phyloP scores from a whole-genome alignment of 2,888 invertebrate genomes.

The Drosophila barbarae region DNA sequence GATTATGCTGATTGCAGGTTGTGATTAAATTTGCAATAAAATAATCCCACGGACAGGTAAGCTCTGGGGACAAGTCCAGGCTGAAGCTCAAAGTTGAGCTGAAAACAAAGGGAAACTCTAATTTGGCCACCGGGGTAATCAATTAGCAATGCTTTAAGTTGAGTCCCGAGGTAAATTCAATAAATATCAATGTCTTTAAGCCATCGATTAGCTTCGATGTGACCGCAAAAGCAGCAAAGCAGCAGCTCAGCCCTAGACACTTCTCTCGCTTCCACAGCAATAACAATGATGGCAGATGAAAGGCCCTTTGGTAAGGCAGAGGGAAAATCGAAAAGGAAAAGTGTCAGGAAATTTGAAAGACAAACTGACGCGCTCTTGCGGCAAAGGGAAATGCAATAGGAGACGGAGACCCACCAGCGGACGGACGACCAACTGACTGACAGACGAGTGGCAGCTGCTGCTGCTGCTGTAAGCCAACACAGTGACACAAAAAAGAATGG shows the following conservation, averaged over 20 bases:
- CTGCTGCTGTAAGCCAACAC: constrained; percentile 29
- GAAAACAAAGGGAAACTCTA: constrained; percentile 29
- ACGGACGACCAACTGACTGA: constrained; percentile 28
- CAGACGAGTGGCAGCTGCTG: constrained; percentile 58
- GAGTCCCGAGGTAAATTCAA: constrained; percentile 21
- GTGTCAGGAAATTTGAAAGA: constrained; percentile 56
- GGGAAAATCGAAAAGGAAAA: constrained; percentile 43
- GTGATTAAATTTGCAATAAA: constrained; percentile 71
- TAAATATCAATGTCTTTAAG: constrained; percentile 36
- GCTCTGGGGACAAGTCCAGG: constrained; percentile 42
- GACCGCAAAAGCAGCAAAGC: constrained; percentile 24
- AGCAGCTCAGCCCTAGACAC: constrained; percentile 3
- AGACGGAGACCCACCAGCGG: constrained; percentile 3
- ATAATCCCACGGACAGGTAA: constrained; percentile 46
- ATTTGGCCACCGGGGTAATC: constrained; percentile 35
- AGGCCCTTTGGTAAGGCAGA: constrained; percentile 7
- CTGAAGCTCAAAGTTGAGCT: constrained; percentile 30
- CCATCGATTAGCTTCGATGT: constrained; percentile 39
- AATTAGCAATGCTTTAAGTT: constrained; percentile 22
- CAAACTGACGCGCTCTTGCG: constrained; percentile 53
- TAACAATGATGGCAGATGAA: constrained; percentile 23
- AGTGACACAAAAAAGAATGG: constrained; percentile 52
- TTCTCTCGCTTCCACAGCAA: constrained; percentile 16
- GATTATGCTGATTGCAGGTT: constrained; percentile 70
- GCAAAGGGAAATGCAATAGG: constrained; percentile 50